Evolutionary conservation across 2,888 invertebrate species (phyloP).

Genomic region (Drymonia ruficornis): DNA sequence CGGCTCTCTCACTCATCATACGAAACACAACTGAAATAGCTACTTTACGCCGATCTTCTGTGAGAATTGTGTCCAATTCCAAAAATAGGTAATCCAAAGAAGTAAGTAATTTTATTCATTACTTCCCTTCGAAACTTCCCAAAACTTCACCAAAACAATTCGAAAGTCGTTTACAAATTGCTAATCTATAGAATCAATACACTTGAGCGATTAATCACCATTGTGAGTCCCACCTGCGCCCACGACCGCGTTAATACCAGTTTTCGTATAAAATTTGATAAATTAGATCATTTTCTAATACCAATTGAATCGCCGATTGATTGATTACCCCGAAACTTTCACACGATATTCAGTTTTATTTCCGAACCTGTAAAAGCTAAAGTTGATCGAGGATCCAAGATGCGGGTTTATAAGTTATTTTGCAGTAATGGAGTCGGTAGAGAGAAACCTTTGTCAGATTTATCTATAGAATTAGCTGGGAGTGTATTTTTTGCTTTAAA

Average conservation of each 20-base stretch:
- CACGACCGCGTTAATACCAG: constrained; percentile 39
- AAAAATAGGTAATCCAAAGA: too few species aligned
- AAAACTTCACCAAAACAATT: constrained; percentile 15
- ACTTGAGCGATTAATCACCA: constrained; percentile 34
- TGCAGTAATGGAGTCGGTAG: constrained; percentile 21
- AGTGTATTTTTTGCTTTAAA: too few species aligned
- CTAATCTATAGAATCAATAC: constrained; percentile 20
- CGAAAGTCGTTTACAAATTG: constrained; percentile 23
- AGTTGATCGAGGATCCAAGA: neutral
- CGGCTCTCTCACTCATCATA: too few species aligned
- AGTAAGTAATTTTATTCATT: neutral
- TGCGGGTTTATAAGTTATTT: constrained; percentile 33
- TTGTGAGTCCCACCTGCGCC: constrained; percentile 42
- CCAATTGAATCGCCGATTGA: constrained; percentile 51
- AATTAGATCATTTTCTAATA: constrained; percentile 55
- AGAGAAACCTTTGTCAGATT: constrained; percentile 24
- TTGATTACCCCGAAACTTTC: constrained; percentile 39
- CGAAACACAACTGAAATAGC: too few species aligned
- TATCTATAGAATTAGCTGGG: constrained; percentile 10
- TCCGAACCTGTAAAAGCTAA: constrained; percentile 4
- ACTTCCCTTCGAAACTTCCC: neutral
- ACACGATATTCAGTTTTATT: constrained; percentile 15
- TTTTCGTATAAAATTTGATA: constrained; percentile 54
- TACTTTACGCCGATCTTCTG: too few species aligned
- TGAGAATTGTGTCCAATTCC: too few species aligned